Evolutionary conservation across 37 sponge, comb jelly and placozoan species (phyloP).

Genomic region (Oopsacas minuta): DNA sequence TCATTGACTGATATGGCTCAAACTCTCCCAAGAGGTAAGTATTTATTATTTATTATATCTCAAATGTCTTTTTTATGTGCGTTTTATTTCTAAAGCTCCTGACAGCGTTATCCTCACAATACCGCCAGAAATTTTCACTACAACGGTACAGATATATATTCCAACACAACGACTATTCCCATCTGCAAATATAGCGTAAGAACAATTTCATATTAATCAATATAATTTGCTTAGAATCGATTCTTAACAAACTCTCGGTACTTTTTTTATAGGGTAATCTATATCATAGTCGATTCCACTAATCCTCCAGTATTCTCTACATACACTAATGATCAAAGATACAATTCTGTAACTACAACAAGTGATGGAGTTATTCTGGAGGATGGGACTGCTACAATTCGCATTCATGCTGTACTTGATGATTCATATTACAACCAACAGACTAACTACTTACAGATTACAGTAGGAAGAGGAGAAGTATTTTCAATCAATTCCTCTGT

Average conservation of each 20-base stretch:
- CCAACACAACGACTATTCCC: neutral
- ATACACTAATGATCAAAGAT: neutral
- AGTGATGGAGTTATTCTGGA: neutral
- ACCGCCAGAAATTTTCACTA: neutral
- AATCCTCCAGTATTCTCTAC: neutral
- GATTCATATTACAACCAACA: neutral
- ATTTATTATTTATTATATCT: neutral
- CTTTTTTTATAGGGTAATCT: neutral
- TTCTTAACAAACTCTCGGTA: neutral
- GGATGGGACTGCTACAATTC: neutral
- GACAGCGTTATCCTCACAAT: too few species aligned
- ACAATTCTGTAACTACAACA: neutral
- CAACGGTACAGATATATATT: neutral
- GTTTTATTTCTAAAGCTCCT: too few species aligned
- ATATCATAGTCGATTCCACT: neutral
- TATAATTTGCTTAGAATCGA: neutral
- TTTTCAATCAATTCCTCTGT: neutral
- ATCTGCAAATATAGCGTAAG: conserved; percentile 11
- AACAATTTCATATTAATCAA: neutral
- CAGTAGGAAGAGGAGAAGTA: neutral
- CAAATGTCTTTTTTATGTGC: neutral
- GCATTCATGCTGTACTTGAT: neutral
- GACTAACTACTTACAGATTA: neutral
- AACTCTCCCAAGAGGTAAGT: neutral
- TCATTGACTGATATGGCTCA: neutral